Conservation (phyloP, 2,888 invertebrate genomes). For the Trichopria drosophilae region DNA sequence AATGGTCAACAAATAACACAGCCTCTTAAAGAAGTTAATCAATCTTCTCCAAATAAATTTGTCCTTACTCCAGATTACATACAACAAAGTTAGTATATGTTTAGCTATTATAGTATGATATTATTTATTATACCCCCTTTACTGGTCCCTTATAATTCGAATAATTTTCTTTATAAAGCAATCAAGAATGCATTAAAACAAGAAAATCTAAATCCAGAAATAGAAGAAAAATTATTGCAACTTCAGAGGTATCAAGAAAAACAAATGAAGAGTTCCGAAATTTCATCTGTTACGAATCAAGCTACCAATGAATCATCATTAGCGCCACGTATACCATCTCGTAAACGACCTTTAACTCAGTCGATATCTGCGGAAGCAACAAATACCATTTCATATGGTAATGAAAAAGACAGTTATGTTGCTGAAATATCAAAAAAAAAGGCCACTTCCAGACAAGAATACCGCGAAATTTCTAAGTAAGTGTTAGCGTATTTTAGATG, state of each 20-base stretch:
- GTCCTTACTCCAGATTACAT: constrained; percentile 90
- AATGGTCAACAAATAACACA: constrained; percentile 56
- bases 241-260: constrained; percentile 84
- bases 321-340: constrained; percentile 61
- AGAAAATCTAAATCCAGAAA: constrained; percentile 88
- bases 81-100: constrained; percentile 80
- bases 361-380: constrained; percentile 34
- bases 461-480: constrained; percentile 47
- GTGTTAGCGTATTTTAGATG: no score
- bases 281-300: constrained; percentile 50
- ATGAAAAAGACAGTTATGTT: constrained; percentile 44
- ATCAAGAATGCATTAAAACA: constrained; percentile 90
- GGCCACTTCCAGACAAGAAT: constrained; percentile 46
- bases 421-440: constrained; percentile 51
- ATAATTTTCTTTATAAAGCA: constrained; percentile 66
- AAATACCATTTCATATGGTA: constrained; percentile 20
- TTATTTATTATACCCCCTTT: no score
- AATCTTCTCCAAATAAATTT: constrained; percentile 66
- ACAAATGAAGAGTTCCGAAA: constrained; percentile 66
- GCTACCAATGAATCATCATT: constrained; percentile 41
- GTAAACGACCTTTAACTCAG: constrained; percentile 58
- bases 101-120: no score
- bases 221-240: constrained; percentile 87
- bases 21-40: constrained; percentile 47
- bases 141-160: no score